phyloP scores from a whole-genome alignment of 1,140 invertebrate species.

The Tetramorium simillimum region DNA sequence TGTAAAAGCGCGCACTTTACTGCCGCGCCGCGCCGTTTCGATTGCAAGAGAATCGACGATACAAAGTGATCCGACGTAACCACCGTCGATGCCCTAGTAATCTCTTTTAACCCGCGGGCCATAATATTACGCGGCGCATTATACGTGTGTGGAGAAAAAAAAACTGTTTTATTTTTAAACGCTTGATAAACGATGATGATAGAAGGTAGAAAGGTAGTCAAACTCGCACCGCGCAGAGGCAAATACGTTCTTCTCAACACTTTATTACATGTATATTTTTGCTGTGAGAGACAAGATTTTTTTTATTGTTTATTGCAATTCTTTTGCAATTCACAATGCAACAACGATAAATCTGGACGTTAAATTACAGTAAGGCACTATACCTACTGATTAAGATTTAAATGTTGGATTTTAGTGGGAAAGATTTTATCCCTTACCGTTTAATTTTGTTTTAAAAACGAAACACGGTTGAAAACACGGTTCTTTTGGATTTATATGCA shows the following conservation, averaged over 20 bases:
- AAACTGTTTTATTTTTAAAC: background rate
- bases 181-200: background rate
- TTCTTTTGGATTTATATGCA: too few relatives aligned
- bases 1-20: conserved; percentile 16
- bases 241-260: background rate
- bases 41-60: background rate
- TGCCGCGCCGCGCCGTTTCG: conserved; percentile 7
- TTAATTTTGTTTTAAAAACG: too few relatives aligned
- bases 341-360: too few relatives aligned
- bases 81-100: background rate
- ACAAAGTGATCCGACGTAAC: conserved; percentile 21
- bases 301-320: background rate
- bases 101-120: background rate
- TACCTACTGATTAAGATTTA: too few relatives aligned
- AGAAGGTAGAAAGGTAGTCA: background rate
- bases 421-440: too few relatives aligned
- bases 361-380: too few relatives aligned
- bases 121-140: background rate
- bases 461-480: too few relatives aligned
- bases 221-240: background rate
- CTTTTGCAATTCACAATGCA: too few relatives aligned
- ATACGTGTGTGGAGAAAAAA: background rate
- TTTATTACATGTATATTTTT: background rate
- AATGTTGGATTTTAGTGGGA: too few relatives aligned
- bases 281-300: background rate